These are phyloP conservation scores for Ecliptopera silaceata DNA, from an alignment of 2,888 invertebrate species.

Conservation along the genomic window DNA sequence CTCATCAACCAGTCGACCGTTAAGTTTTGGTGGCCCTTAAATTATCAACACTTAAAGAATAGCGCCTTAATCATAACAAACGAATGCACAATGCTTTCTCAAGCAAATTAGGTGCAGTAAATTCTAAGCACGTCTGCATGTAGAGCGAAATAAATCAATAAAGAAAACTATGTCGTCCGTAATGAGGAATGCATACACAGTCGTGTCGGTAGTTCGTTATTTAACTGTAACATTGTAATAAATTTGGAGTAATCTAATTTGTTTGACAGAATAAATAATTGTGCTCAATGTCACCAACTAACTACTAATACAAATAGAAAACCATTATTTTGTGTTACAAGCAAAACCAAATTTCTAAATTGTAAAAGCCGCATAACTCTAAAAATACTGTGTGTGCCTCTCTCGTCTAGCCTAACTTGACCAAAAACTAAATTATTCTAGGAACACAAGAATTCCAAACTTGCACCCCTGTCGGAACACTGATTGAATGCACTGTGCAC, in stretches of 20 bases:
- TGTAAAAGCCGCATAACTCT: background rate
- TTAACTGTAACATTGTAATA: constrained; percentile 64
- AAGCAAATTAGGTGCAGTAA: constrained; percentile 44
- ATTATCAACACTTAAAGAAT: constrained; percentile 32
- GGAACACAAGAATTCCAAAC: background rate
- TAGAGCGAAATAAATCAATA: constrained; percentile 63
- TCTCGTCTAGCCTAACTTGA: background rate
- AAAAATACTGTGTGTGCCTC: background rate
- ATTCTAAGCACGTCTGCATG: constrained; percentile 43
- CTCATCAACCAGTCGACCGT: constrained; percentile 22
- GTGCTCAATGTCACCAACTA: background rate
- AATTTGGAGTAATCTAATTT: constrained; percentile 65
- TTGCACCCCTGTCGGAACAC: background rate
- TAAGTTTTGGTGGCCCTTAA: constrained; percentile 38
- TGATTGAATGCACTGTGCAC: constrained; percentile 45
- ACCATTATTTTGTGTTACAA: no score
- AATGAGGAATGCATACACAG: constrained; percentile 49
- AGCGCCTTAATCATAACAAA: constrained; percentile 37
- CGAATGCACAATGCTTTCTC: constrained; percentile 34
- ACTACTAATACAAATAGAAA: no score
- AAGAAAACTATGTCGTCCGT: constrained; percentile 62
- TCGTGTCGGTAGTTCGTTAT: constrained; percentile 56
- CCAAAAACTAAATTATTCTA: background rate
- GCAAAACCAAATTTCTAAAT: background rate
- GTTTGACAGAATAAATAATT: constrained; percentile 20